Evolutionary conservation across 2,113 vertebrate species (phyloP).

Genomic region (Colossoma macropomum): DNA sequence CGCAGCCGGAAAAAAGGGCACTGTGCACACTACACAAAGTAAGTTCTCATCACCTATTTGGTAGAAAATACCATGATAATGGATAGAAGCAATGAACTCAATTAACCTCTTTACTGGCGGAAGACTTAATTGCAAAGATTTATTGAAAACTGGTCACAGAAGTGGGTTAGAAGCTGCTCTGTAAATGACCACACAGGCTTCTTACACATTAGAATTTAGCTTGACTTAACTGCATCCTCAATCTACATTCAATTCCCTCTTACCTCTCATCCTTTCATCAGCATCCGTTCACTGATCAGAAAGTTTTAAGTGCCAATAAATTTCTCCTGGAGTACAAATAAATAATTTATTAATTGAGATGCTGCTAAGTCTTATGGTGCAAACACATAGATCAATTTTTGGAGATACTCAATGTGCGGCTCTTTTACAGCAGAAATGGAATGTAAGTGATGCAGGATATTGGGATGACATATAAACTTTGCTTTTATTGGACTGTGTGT

Average conservation of each 20-base stretch:
- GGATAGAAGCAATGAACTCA: neutral
- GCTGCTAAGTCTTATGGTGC: neutral
- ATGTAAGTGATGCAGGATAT: neutral
- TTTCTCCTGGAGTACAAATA: neutral
- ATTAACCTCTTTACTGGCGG: neutral
- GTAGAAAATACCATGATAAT: neutral
- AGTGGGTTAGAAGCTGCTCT: neutral
- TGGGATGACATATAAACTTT: neutral
- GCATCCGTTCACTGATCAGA: neutral
- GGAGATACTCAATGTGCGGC: no score
- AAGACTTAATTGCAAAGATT: neutral
- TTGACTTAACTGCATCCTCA: neutral
- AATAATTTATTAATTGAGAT: neutral
- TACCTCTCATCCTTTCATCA: neutral
- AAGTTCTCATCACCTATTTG: conserved; percentile 28
- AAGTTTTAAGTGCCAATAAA: neutral
- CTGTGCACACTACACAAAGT: conserved; percentile 49
- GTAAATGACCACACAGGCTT: neutral
- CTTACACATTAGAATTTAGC: neutral
- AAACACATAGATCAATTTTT: neutral
- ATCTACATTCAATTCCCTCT: neutral
- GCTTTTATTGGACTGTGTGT: neutral
- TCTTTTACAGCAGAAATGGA: neutral
- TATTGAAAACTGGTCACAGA: conserved; percentile 4
- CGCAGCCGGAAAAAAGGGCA: conserved; percentile 53